Evolutionary conservation across 2,797 vertebrate species (phyloP), one percentile per base, ranked within the genome.

Genomic region (Diplodus sargus): DNA sequence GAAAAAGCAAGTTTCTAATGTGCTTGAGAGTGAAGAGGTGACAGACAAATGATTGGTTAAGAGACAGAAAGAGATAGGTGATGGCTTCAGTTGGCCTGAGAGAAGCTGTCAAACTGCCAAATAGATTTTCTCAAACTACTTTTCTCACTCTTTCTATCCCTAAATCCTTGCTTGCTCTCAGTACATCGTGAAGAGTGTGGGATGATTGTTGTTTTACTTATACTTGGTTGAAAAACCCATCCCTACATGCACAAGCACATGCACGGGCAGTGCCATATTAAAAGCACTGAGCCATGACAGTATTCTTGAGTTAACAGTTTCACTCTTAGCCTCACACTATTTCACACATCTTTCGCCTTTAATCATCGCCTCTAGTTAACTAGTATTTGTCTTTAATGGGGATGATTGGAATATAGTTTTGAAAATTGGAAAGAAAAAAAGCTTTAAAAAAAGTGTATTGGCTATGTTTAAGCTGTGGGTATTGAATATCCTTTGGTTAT

Each of bases 81-180:
- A 79, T 54, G 69, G 73, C 74, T 79, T 86, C 71, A 69, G 82
- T 13, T 30, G 75, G 79, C 34, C 67, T 72, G 45, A 78, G 39
- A 81, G n/a, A 63, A 79, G 78, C 75, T 85, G 84, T 84, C 86
- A 85, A 87, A 81, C 51, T 84, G 71, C 81, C 85, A 76, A 39
- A 68, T 62, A 89, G 58, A 76, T 61, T 81, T 78, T 58, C 65
- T 59, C 63, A 63, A 68, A 30, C 54, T 61, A 25, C 23, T 49
- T 73, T 42, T 22, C 62, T 60, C 1, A 9, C 60, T 64, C 43
- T 56, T 22, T 78, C 69, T 58, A 47, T 13, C n/a, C 34, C 66
- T 51, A 58, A 63, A 69, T 60, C 74, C 12, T 20, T 28, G 45
- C 70, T 63, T 70, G 34, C 51, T 68, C 69, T 34, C 62, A 11